Base-by-base conservation (phyloP, 2,888 invertebrate species). In the Brachynemurus nebulosus region DNA sequence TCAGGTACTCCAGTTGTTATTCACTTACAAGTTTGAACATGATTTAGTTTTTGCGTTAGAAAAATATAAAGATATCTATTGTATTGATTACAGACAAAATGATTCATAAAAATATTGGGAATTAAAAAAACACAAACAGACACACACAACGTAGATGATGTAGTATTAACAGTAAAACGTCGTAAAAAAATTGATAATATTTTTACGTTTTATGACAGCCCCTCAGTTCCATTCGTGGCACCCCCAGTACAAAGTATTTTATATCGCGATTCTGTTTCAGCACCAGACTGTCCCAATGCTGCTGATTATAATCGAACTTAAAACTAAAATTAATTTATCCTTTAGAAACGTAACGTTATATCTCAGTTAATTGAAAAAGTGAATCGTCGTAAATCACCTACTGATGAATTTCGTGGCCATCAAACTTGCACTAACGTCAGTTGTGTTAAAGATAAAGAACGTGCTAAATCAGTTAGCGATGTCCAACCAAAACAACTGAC, bases 341-440 rank as follows among this genome's bases (percentile, higher is more conserved):
- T 50, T 7, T 44, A 50, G 39, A 57, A 59, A 43, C 51, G 59
- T 37, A 61, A 61, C 17, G 60, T 64, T 30, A 52, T 64, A 16
- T 59, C 59, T 44, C 63, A 64, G 45, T 53, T 63, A 14, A 62
- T 64, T 19, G 64, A 64, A 42, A 63, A 63, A 55, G 62, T 61
- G 48, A 43, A 37, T 21, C 25, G 33, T 33, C 12, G 30, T 18
- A 44, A 44, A 30, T 44, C 44, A 3, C 44, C 44, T 19, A 44
- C 37, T 8, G 44, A 44, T 18, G 44, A 44, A 14, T 19, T 18
- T 12, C 23, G 44, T 5, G 23, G 27, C 11, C 44, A 44, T n/a
- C 19, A 20, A n/a, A 12, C 33, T 18, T 48, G 48, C 21, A 40
- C 48, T 6, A 44, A 36, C 23, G 38, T 35, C n/a, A 30, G 38